Evolutionary conservation across 2,888 invertebrate species (phyloP), one percentile per base, ranked within the genome.

Genomic region (Heliconius hortense): DNA sequence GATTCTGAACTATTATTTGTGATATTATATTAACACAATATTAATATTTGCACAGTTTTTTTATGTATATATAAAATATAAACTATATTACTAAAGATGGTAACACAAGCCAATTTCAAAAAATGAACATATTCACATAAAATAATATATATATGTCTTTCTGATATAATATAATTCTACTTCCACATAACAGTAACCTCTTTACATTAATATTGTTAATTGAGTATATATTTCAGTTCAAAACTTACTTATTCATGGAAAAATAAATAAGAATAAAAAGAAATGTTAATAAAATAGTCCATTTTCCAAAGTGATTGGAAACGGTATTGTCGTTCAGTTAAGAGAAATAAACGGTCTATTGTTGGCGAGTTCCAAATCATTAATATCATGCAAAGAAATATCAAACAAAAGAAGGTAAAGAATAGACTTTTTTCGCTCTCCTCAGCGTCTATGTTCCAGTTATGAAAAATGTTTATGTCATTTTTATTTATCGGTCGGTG

Each of bases 331-430:
- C 78, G 80, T 82, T 80, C 82, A 82, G 83, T 84, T 86, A 84
- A 81, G 83, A 81, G 84, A 85, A 85, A 88, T 85, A 84, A 86
- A 86, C 84, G 83, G 84, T 80, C 84, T 81, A 86, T 86, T 87
- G 86, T 86, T 82, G 84, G 81, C 74, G 84, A 81, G 81, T 77
- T 78, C 80, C 81, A 82, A 84, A 85, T 87, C 89, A 88, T 89
- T 89, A 86, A 87, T 88, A 85, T 84, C 80, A 82, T 78, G 82
- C 79, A 82, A 82, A 80, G 80, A 83, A 85, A 81, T 78, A 81
- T 80, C 77, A 80, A 82, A 83, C 80, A 80, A 82, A 79, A 81
- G 82, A 76, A 79, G 80, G 81, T 82, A 80, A 77, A 76, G 79
- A 81, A 82, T 82, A 81, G 81, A 81, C 82, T 78, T 78, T 78